Conservation (phyloP, 92 coral and sea anemone genomes). For the Desmophyllum pertusum region DNA sequence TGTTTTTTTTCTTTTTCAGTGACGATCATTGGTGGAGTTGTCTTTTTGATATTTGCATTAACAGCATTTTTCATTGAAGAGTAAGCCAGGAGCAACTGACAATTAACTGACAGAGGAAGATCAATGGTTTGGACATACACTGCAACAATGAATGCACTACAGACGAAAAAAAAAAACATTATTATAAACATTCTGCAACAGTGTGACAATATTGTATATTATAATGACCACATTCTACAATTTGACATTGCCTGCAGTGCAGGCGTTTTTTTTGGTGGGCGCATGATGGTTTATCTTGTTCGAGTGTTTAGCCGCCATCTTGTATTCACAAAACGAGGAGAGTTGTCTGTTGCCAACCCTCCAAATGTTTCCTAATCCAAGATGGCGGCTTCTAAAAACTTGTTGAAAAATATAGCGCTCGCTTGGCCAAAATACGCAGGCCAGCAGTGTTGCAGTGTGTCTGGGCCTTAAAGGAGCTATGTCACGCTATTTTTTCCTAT, state of each 20-base stretch:
- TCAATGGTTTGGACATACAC: not conserved
- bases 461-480: not conserved
- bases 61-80: constrained; percentile 72
- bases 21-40: constrained; percentile 95
- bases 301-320: too few relatives aligned
- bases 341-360: too few relatives aligned
- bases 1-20: constrained; percentile 71
- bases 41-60: constrained; percentile 93
- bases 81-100: not conserved
- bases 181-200: not conserved
- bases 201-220: not conserved
- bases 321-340: too few relatives aligned
- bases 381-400: too few relatives aligned
- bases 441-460: not conserved
- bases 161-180: not conserved
- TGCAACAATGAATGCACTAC: not conserved
- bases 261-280: too few relatives aligned
- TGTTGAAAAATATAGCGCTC: too few relatives aligned
- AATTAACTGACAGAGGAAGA: not conserved
- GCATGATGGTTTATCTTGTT: too few relatives aligned
- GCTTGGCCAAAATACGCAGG: too few relatives aligned
- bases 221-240: not conserved
- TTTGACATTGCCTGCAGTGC: not conserved
- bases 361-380: too few relatives aligned
- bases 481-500: too few relatives aligned